These are phyloP conservation scores for Gracilinanus agilis DNA, from an alignment of 2,113 vertebrate genomes.

Conservation along the genomic window DNA sequence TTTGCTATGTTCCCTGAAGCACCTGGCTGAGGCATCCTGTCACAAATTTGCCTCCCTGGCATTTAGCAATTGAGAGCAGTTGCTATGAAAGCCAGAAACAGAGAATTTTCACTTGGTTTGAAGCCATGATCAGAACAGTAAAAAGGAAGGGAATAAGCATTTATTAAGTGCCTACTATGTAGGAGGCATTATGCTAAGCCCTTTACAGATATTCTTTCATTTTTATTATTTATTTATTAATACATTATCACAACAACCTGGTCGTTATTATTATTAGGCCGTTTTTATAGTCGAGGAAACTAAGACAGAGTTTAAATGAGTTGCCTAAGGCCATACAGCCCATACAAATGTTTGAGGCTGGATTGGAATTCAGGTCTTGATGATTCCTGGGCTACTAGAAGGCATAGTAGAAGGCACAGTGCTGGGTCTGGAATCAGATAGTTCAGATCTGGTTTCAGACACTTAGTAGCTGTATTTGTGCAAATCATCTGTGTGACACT, in stretches of 20 bases:
- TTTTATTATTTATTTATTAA: not conserved
- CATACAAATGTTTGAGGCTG: not conserved
- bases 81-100: no score
- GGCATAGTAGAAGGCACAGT: not conserved
- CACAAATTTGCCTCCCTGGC: no score
- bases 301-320: not conserved
- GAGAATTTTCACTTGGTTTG: no score
- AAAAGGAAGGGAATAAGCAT: not conserved
- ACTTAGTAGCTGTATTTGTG: not conserved
- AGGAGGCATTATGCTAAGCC: not conserved
- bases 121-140: not conserved
- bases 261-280: no score
- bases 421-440: not conserved
- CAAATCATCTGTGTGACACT: no score
- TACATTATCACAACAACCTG: not conserved
- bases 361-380: not conserved
- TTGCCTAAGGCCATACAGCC: not conserved
- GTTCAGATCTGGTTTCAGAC: not conserved
- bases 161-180: not conserved
- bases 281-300: not conserved
- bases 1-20: no score
- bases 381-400: not conserved
- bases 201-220: slow-evolving; percentile 18
- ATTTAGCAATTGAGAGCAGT: no score
- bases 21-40: no score